Conservation (phyloP, 2,888 invertebrate species). For the Boloria euphrosyne region DNA sequence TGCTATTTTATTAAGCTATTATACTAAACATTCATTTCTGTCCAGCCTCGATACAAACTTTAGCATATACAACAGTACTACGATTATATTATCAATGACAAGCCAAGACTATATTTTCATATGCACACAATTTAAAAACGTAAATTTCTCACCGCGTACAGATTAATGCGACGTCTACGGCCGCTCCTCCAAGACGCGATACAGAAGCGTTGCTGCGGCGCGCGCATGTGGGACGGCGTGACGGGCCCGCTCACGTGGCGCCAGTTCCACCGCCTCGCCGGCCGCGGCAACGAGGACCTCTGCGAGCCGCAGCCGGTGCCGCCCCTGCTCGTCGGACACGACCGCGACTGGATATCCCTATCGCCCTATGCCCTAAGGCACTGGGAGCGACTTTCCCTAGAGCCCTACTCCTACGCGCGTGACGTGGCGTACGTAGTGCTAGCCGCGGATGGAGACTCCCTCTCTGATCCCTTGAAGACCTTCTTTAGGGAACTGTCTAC, state of each 20-base stretch:
- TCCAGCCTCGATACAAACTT: too few species aligned
- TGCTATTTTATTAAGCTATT: too few species aligned
- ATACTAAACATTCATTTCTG: too few species aligned
- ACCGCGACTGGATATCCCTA: constrained; percentile 96
- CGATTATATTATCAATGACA: too few species aligned
- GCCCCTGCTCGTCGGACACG: constrained; percentile 95
- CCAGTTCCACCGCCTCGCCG: constrained; percentile 97
- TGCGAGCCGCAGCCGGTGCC: constrained; percentile 99
- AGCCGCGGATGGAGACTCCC: constrained; percentile 94
- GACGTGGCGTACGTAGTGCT: constrained; percentile 98
- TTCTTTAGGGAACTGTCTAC: constrained; percentile 97
- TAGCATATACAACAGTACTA: too few species aligned
- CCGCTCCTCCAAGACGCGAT: constrained; percentile 97
- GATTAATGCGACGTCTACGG: constrained; percentile 94
- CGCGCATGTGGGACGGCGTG: constrained; percentile 96
- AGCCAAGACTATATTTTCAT: too few species aligned
- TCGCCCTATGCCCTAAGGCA: constrained; percentile 97
- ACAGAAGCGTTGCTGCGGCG: constrained; percentile 94
- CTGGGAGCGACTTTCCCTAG: constrained; percentile 98
- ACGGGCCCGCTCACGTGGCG: constrained; percentile 99
- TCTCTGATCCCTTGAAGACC: constrained; percentile 88
- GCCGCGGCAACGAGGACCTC: constrained; percentile 95
- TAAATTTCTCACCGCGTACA: constrained; percentile 36
- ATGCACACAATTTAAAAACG: not conserved
- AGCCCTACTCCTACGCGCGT: constrained; percentile 97